phyloP scores from a whole-genome alignment of 1,140 invertebrate species.

The Drosophila funebris region DNA sequence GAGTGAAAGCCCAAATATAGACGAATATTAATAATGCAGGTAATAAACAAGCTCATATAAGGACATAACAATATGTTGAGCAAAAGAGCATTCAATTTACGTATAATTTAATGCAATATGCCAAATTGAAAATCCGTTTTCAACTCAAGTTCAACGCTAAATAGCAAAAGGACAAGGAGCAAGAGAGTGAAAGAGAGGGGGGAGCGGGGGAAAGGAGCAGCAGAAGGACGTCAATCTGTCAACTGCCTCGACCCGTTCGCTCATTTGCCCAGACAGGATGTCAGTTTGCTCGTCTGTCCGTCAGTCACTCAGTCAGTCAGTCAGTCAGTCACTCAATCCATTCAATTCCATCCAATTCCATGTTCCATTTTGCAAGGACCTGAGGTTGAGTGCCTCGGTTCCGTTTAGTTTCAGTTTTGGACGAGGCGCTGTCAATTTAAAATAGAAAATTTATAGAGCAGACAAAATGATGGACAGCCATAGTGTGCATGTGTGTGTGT shows the following conservation, averaged over 20 bases:
- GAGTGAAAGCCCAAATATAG: not conserved
- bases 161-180: conserved; percentile 33
- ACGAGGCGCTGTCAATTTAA: conserved; percentile 82
- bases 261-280: conserved; percentile 56
- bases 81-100: conserved; percentile 3
- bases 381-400: conserved; percentile 59
- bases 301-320: conserved; percentile 51
- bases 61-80: not conserved
- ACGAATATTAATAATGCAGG: not conserved
- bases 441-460: conserved; percentile 83
- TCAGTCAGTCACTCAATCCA: conserved; percentile 46
- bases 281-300: conserved; percentile 38
- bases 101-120: conserved; percentile 58
- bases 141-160: conserved; percentile 72
- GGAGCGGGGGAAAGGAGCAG: conserved; percentile 1
- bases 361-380: conserved; percentile 46
- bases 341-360: conserved; percentile 48
- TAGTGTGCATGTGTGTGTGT: conserved; percentile 47
- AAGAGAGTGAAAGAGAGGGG: not conserved
- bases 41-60: not conserved
- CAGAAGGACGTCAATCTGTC: conserved; percentile 54
- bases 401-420: conserved; percentile 79
- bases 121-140: conserved; percentile 55
- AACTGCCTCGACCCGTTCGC: conserved; percentile 49
- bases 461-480: conserved; percentile 81